Evolutionary conservation across 2,888 invertebrate genomes (phyloP), one percentile per base, ranked within the genome.

Genomic region (Conistra vaccinii): DNA sequence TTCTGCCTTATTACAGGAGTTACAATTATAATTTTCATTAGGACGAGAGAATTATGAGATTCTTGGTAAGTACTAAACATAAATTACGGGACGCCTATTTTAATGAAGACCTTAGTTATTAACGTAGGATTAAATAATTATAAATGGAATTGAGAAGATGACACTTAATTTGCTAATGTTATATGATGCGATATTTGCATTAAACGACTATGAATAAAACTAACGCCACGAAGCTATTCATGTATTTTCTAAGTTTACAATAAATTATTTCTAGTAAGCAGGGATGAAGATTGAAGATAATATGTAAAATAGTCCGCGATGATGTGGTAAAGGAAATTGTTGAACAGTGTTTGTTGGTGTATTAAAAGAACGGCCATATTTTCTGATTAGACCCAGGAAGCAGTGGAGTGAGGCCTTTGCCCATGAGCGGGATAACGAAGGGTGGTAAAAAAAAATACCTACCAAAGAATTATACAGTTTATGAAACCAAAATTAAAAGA

Each of bases 91-190:
- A 67, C 20, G 55, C 48, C 62, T 39, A 29, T 60, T 70, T 65
- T 73, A 82, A 82, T 81, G 73, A 78, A 82, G 78, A 70, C 32
- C 35, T 73, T 45, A 73, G 69, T 78, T 78, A 73, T 60, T 67
- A 73, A 67, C 32, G 0, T 35, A 51, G n/a, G 1, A 58, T 29
- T 69, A 73, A 79, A 65, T 79, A 62, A 81, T 68, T 68, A 57
- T 69, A 69, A 69, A 69, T 55, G 69, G 53, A 77, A 73, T 81
- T 61, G 29, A 77, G 69, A 62, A 29, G 39, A 66, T 62, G 85
- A 73, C 78, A 76, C 70, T 60, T 81, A 78, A 84, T 84, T 84
- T 62, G 65, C 53, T 72, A 74, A 78, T 66, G 55, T 53, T 73
- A 57, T 71, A 78, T 62, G 51, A 42, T 68, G 42, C 17, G n/a